These are phyloP conservation scores for Halcyon malimbica DNA, from an alignment of 2,113 vertebrate species.

Conservation along the genomic window DNA sequence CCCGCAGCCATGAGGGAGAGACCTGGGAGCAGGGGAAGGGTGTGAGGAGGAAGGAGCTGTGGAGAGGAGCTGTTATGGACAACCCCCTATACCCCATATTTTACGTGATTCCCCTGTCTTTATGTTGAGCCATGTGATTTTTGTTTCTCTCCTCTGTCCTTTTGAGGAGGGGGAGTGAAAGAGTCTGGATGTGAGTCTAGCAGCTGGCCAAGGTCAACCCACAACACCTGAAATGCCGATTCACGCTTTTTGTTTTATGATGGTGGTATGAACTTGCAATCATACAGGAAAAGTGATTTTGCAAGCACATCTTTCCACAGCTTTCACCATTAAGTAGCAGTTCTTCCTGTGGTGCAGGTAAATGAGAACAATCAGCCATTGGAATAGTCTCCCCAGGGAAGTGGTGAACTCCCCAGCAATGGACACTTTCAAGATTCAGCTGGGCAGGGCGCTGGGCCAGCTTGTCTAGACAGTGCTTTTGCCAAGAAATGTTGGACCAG, in stretches of 20 bases:
- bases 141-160: neutral
- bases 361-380: neutral
- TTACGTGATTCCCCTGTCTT: neutral
- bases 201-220: neutral
- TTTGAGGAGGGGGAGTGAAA: neutral
- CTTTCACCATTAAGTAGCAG: neutral
- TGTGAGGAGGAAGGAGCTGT: neutral
- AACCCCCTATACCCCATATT: accelerated
- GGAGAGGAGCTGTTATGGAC: neutral
- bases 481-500: neutral
- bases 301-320: neutral
- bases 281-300: neutral
- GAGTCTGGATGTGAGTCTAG: accelerated
- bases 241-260: accelerated
- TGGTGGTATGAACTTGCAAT: neutral
- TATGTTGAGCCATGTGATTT: accelerated
- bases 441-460: neutral
- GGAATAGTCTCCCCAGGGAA: neutral
- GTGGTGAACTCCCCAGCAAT: neutral
- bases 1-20: accelerated
- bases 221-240: neutral
- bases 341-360: neutral
- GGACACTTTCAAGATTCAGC: neutral
- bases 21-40: neutral
- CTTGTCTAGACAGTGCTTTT: neutral